Percentiles rank a stretch among this genome's conserved stretches.
Conservation (phyloP, 2,888 invertebrate species). For the Polyommatus iphigenia region DNA sequence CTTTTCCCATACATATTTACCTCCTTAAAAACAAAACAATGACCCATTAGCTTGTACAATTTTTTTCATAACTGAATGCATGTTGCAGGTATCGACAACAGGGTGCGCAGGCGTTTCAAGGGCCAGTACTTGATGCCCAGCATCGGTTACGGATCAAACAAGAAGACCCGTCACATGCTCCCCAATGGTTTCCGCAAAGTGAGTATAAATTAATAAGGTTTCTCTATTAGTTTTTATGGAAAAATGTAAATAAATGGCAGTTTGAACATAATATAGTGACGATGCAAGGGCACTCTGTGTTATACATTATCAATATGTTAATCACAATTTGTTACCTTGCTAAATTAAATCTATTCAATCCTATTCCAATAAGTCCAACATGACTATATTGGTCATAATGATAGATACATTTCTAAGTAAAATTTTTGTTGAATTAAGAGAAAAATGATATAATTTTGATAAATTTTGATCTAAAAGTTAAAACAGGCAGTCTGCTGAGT, state of each 20-base stretch:
- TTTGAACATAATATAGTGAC: background rate
- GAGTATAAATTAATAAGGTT: constrained; percentile 35
- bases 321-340: constrained; percentile 79
- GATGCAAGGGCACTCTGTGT: constrained; percentile 78
- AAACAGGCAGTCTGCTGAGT: too few relatives aligned
- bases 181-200: constrained; percentile 99
- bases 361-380: constrained; percentile 61
- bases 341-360: constrained; percentile 61
- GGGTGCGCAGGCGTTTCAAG: constrained; percentile 99
- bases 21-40: background rate
- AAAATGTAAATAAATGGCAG: too few relatives aligned
- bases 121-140: constrained; percentile 99
- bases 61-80: background rate
- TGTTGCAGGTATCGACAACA: constrained; percentile 95
- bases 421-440: too few relatives aligned
- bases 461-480: too few relatives aligned
- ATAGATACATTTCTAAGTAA: constrained; percentile 53
- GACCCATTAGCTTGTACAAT: background rate
- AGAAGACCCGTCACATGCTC: constrained; percentile 96
- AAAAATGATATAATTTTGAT: too few relatives aligned
- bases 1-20: too few relatives aligned
- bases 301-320: constrained; percentile 64
- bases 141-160: constrained; percentile 98
- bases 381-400: constrained; percentile 65
- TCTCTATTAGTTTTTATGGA: too few relatives aligned